Evolutionary conservation across 2,888 invertebrate genomes (phyloP), one percentile per base, ranked within the genome.

Genomic region (Lithosia quadra): DNA sequence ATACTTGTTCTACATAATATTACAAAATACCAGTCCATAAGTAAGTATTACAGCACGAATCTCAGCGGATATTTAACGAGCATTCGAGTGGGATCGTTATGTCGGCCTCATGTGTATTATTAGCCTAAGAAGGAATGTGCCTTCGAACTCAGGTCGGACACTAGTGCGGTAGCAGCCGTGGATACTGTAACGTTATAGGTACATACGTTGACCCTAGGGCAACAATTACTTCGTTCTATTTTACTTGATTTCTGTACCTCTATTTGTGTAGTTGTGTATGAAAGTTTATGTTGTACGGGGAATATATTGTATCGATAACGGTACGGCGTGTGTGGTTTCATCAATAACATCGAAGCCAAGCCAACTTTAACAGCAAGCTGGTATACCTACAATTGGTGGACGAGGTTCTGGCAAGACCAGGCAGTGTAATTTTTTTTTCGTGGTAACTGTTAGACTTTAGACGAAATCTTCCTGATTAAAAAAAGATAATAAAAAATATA

Each of bases 121-220:
- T 94, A 94, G 90, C 92, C 92, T 84, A 91, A 93, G 92, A 93
- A 92, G 94, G 94, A 93, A 93, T 93, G 92, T 82, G 82, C 85
- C 81, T 86, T 86, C 89, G 87, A 88, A 88, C 87, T 83, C 87
- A 87, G 93, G 93, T 93, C 92, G 91, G 86, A 85, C 88, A 89
- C 90, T 87, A 88, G 86, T 85, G 85, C 89, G 88, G 91, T 91
- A 91, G 92, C 90, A 77, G 82, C 81, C 85, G 82, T 86, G 73
- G 71, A 72, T 70, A 72, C 72, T 77, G 63, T 59, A 63, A 68
- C 59, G 63, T 49, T 22, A 49, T 63, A 63, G 33, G 58, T 76
- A 83, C 83, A 79, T 77, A 72, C 77, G 76, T 82, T 89, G 89
- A 91, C 90, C 91, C 80, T 80, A 85, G 86, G 85, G 84, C 88